phyloP scores from a whole-genome alignment of 2,888 invertebrate genomes.

The Tanypteryx hageni region DNA sequence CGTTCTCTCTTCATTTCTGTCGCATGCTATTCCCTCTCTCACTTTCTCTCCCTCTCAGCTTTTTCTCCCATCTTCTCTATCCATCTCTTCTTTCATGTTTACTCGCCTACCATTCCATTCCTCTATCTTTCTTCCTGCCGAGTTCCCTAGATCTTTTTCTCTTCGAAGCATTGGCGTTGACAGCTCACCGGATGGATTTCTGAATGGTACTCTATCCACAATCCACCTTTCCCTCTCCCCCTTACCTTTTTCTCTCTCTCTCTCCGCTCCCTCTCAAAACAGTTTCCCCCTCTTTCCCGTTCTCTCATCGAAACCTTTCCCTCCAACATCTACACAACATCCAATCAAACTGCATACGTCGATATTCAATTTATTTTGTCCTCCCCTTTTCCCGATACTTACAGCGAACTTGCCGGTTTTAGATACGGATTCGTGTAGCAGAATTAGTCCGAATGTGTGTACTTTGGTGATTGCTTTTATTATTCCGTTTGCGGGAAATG shows the following conservation, averaged over 20 bases:
- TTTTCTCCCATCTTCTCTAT: not conserved
- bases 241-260: not conserved
- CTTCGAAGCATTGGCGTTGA: slow-evolving; percentile 36
- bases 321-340: not conserved
- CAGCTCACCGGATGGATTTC: slow-evolving; percentile 44
- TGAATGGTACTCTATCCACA: slow-evolving; percentile 18
- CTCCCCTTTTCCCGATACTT: not conserved
- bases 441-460: not conserved
- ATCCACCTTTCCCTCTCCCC: not conserved
- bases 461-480: too few species aligned
- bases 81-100: not conserved
- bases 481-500: too few species aligned
- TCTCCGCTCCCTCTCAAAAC: not conserved
- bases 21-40: not conserved
- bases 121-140: not conserved
- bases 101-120: not conserved
- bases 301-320: not conserved
- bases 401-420: not conserved
- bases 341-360: not conserved
- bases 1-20: not conserved
- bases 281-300: not conserved
- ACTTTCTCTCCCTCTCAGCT: not conserved
- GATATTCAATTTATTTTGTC: slow-evolving; percentile 1
- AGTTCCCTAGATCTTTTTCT: slow-evolving; percentile 14
- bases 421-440: not conserved